Percentiles rank a stretch among this genome's conserved stretches.
These are phyloP conservation scores for Okapia johnstoni DNA, from an alignment of 2,113 vertebrate species.

Conservation along the genomic window DNA sequence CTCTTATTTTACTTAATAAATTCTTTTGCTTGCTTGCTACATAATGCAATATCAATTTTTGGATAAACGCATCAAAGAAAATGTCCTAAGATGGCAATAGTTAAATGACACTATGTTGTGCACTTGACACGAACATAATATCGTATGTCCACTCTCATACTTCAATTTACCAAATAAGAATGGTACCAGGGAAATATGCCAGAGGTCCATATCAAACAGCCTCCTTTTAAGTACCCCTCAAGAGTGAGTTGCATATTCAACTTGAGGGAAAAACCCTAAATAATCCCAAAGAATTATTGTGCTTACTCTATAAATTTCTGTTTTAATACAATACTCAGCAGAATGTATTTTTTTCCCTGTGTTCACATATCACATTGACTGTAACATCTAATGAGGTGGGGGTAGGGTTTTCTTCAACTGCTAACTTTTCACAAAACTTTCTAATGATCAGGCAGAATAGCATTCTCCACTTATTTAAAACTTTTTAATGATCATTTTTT, in stretches of 20 bases:
- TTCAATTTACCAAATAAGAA: background rate
- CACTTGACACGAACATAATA: background rate
- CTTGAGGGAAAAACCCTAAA: background rate
- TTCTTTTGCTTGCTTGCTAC: background rate
- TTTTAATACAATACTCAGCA: background rate
- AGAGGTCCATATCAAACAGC: background rate
- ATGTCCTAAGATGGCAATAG: background rate
- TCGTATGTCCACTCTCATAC: background rate
- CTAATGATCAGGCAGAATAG: constrained; percentile 24
- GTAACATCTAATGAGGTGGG: background rate
- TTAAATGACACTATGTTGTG: background rate
- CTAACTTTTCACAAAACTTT: constrained; percentile 47
- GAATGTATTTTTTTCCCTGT: background rate
- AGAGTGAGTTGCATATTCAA: background rate
- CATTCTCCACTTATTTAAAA: constrained; percentile 51
- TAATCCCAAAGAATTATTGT: background rate
- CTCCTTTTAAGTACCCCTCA: fast-evolving
- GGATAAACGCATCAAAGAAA: background rate
- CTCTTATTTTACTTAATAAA: background rate
- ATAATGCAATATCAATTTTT: background rate
- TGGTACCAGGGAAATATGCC: fast-evolving
- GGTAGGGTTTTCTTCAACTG: background rate
- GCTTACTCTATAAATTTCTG: background rate
- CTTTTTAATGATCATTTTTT: constrained; percentile 54
- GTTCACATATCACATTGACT: background rate